Percentiles rank a stretch among this genome's conserved stretches.
phyloP scores from a whole-genome alignment of 2,888 invertebrate species.

The Erynnis tages region DNA sequence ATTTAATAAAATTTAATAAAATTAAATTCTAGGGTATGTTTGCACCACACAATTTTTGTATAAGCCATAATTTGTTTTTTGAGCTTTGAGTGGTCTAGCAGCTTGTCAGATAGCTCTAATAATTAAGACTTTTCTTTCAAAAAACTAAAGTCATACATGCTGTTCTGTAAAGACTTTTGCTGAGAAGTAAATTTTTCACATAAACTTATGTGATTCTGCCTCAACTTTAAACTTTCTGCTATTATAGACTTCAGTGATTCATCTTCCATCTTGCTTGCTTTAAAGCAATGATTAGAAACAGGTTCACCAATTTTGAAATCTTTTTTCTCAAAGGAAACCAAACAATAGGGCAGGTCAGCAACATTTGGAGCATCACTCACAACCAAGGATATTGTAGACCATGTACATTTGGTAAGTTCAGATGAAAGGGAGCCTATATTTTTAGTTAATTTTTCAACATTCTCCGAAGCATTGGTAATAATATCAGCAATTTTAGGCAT shows the following conservation, averaged over 20 bases:
- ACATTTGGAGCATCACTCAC: slow-evolving; percentile 59
- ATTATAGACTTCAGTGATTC: slow-evolving; percentile 63
- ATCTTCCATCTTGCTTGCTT: slow-evolving; percentile 50
- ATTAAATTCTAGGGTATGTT: no score
- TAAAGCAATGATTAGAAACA: slow-evolving; percentile 59
- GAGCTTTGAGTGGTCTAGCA: no score
- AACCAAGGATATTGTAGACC: slow-evolving; percentile 66
- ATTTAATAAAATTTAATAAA: no score
- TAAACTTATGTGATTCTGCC: slow-evolving; percentile 55
- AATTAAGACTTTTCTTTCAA: slow-evolving; percentile 43
- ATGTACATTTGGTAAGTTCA: slow-evolving; percentile 62
- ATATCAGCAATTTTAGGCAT: slow-evolving; percentile 67
- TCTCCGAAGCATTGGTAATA: slow-evolving; percentile 60
- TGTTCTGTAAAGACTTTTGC: slow-evolving; percentile 54
- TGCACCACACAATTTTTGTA: no score
- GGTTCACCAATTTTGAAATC: slow-evolving; percentile 73
- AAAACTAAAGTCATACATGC: slow-evolving; percentile 65
- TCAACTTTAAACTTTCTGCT: slow-evolving; percentile 66
- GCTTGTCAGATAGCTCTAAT: slow-evolving; percentile 1
- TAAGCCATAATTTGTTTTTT: no score
- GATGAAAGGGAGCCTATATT: slow-evolving; percentile 54
- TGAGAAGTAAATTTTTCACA: slow-evolving; percentile 60
- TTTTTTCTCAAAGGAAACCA: slow-evolving; percentile 69
- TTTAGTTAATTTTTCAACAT: slow-evolving; percentile 55
- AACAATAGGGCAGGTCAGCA: slow-evolving; percentile 67